Evolutionary conservation across 1,140 invertebrate genomes (phyloP).

Genomic region (Laodelphax striatellus): DNA sequence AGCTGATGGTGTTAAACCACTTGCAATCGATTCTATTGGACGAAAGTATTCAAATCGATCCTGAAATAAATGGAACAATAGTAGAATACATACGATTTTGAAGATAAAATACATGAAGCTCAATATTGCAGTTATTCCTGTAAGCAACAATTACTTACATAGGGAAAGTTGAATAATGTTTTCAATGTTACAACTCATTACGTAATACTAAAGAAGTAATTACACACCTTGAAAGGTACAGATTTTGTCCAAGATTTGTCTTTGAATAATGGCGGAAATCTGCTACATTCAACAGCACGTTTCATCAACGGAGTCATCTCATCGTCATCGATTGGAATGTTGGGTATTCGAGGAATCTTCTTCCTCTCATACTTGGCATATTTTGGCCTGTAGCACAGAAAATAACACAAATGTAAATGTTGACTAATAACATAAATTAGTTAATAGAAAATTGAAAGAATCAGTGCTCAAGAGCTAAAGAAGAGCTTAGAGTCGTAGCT

Average conservation of each 20-base stretch:
- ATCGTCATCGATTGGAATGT: slow-evolving; percentile 18
- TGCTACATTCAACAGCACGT: slow-evolving; percentile 29
- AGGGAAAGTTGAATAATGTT: too few species aligned
- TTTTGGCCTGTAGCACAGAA: too few species aligned
- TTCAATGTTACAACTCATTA: too few species aligned
- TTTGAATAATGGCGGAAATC: slow-evolving; percentile 40
- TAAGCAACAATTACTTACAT: too few species aligned
- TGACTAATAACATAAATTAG: too few species aligned
- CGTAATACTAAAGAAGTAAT: not conserved
- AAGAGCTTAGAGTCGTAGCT: too few species aligned
- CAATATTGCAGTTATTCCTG: too few species aligned
- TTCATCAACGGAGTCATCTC: slow-evolving; percentile 4
- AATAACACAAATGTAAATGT: too few species aligned
- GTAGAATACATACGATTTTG: too few species aligned
- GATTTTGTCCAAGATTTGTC: slow-evolving; percentile 42
- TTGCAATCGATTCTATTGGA: slow-evolving; percentile 51
- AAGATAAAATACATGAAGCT: too few species aligned
- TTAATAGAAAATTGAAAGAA: too few species aligned
- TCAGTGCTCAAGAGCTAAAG: too few species aligned
- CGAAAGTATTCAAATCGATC: slow-evolving; percentile 41
- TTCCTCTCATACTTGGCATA: not conserved
- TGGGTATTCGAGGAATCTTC: slow-evolving; percentile 13
- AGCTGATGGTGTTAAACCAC: slow-evolving; percentile 42
- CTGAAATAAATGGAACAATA: slow-evolving; percentile 2
- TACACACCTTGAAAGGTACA: slow-evolving; percentile 36